Percentiles rank a stretch among this genome's conserved stretches.
Conservation (phyloP, 2,888 invertebrate species). For the Empis livida region DNA sequence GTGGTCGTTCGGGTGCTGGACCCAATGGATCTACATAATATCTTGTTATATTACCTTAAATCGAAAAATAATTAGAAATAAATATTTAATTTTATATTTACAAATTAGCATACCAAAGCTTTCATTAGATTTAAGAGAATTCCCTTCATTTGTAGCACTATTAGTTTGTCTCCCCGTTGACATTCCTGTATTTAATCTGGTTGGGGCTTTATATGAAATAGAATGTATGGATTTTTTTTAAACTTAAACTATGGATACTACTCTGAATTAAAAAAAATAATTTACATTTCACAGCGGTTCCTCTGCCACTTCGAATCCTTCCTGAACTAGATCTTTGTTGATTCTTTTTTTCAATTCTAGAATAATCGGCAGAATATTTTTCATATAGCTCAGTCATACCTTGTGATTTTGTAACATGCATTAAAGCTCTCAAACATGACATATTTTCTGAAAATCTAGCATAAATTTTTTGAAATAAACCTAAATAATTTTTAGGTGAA, state of each 20-base stretch:
- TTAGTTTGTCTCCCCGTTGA: background rate
- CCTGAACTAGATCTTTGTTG: conserved; percentile 18
- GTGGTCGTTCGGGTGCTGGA: conserved; percentile 32
- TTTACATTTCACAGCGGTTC: background rate
- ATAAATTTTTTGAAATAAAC: conserved; percentile 46
- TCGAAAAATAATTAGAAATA: background rate
- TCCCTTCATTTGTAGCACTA: conserved; percentile 2
- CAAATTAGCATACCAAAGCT: conserved; percentile 4
- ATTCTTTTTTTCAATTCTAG: conserved; percentile 44
- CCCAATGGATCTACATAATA: conserved; percentile 31
- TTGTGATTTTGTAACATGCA: conserved; percentile 41
- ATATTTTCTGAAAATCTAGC: conserved; percentile 86
- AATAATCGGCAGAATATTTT: conserved; percentile 71
- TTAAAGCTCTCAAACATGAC: conserved; percentile 66
- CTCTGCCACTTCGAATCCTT: conserved; percentile 21
- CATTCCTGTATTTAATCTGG: conserved; percentile 2
- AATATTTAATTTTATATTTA: background rate
- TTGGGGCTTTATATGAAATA: too few relatives aligned
- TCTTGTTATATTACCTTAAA: background rate
- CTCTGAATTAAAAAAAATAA: too few relatives aligned
- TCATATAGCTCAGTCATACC: conserved; percentile 75
- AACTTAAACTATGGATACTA: too few relatives aligned
- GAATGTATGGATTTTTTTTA: too few relatives aligned
- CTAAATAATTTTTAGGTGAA: conserved; percentile 40
- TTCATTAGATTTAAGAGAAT: conserved; percentile 2